Conservation (phyloP, 2,113 vertebrate species). For the Cololabis saira region DNA sequence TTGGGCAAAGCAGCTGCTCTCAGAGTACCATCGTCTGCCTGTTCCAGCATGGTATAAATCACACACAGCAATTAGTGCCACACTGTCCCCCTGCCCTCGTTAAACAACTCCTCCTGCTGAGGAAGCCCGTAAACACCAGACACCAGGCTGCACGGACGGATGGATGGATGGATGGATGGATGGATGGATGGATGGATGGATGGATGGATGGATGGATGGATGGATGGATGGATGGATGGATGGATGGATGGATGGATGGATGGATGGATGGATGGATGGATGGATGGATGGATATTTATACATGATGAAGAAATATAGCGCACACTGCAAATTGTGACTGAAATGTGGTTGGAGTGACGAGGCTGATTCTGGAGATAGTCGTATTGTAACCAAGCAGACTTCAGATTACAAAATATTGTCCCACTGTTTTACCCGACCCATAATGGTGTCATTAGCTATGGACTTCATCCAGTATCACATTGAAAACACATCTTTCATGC, state of each 20-base stretch:
- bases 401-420: too few species aligned
- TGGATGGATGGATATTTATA: too few species aligned
- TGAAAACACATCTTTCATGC: too few species aligned
- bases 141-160: slow-evolving; percentile 25
- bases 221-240: slow-evolving; percentile 15
- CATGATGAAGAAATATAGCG: too few species aligned
- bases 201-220: slow-evolving; percentile 3
- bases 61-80: slow-evolving; percentile 77
- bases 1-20: slow-evolving; percentile 79
- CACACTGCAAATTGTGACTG: too few species aligned
- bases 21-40: slow-evolving; percentile 70
- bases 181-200: neutral
- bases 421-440: too few species aligned
- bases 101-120: slow-evolving; percentile 68
- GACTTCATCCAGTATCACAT: too few species aligned
- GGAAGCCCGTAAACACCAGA: slow-evolving; percentile 59
- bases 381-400: too few species aligned
- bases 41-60: slow-evolving; percentile 77
- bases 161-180: slow-evolving; percentile 7
- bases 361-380: too few species aligned
- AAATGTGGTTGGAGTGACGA: too few species aligned
- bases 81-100: slow-evolving; percentile 67
- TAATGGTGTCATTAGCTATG: too few species aligned
- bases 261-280: neutral
- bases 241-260: neutral